Evolutionary conservation across 1,140 invertebrate species (phyloP).

Genomic region (Daktulosphaira vitifoliae): DNA sequence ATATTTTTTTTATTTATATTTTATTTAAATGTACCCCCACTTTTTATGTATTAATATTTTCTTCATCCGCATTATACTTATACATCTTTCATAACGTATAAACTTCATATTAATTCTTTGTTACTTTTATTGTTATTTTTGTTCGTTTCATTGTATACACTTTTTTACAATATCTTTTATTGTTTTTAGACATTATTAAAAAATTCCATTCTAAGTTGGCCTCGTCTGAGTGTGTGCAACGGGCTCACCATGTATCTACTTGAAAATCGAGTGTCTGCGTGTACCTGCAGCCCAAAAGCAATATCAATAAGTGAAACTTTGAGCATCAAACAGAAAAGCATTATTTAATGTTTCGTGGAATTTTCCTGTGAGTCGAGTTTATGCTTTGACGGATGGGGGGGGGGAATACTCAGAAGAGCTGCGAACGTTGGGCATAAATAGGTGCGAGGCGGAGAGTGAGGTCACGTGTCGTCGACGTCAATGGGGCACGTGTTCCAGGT

Average conservation of each 20-base stretch:
- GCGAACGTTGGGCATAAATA: background rate
- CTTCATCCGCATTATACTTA: too few relatives aligned
- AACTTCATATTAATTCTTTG: too few relatives aligned
- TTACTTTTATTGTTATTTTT: too few relatives aligned
- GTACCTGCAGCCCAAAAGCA: conserved; percentile 1
- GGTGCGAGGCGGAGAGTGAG: background rate
- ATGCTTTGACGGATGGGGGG: background rate
- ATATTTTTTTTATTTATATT: too few relatives aligned
- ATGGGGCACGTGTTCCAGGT: conserved; percentile 22
- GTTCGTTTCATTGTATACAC: too few relatives aligned
- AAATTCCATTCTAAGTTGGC: background rate
- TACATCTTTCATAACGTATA: too few relatives aligned
- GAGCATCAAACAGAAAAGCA: conserved; percentile 22
- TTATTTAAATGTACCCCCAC: too few relatives aligned
- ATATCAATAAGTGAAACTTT: conserved; percentile 18
- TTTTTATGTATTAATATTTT: too few relatives aligned
- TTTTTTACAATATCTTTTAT: too few relatives aligned
- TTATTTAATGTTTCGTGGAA: conserved; percentile 18
- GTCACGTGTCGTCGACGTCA: conserved; percentile 4
- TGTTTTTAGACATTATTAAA: background rate
- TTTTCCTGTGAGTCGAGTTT: conserved; percentile 2
- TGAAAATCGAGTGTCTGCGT: conserved; percentile 13
- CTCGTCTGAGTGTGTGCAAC: background rate
- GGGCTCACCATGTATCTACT: background rate
- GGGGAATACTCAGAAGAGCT: background rate